Evolutionary conservation across 1,140 invertebrate genomes (phyloP).

Genomic region (Drosophila tani): DNA sequence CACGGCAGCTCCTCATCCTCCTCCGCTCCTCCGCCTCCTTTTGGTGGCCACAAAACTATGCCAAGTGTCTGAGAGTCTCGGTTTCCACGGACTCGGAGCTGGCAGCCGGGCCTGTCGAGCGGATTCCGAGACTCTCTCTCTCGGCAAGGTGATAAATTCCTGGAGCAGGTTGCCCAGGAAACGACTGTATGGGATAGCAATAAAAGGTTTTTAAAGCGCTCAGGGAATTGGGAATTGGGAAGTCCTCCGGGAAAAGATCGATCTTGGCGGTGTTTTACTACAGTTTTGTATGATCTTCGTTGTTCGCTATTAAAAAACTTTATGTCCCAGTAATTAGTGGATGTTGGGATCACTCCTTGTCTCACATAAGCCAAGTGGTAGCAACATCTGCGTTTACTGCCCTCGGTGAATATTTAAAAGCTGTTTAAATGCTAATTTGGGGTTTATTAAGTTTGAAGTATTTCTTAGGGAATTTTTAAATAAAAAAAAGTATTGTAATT

Average conservation of each 20-base stretch:
- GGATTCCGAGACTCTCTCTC: slow-evolving; percentile 21
- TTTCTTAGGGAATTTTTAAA: too few relatives aligned
- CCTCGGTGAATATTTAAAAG: neutral
- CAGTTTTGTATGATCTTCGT: slow-evolving; percentile 19
- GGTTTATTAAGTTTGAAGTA: neutral
- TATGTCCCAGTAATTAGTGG: slow-evolving; percentile 6
- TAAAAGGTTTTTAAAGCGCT: slow-evolving; percentile 10
- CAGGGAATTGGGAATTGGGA: slow-evolving; percentile 1
- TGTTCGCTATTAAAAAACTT: neutral
- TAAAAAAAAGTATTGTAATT: neutral
- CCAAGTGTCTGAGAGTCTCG: slow-evolving; percentile 71
- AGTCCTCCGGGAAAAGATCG: neutral
- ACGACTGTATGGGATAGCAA: slow-evolving; percentile 6
- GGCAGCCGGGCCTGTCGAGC: neutral
- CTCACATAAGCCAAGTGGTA: neutral
- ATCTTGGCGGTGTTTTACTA: slow-evolving; percentile 11
- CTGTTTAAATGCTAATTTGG: slow-evolving; percentile 12
- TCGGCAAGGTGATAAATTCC: slow-evolving; percentile 45
- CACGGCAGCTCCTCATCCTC: too few relatives aligned
- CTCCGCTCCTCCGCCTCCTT: neutral
- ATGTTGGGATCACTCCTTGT: too few relatives aligned
- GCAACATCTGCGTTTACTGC: neutral
- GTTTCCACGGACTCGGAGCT: slow-evolving; percentile 11
- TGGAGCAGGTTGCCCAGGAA: slow-evolving; percentile 17
- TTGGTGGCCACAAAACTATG: slow-evolving; percentile 71